Evolutionary conservation across 35 echinoderm and acorn worm genomes (phyloP), one percentile per base, ranked within the genome.

Genomic region (Diadema setosum): DNA sequence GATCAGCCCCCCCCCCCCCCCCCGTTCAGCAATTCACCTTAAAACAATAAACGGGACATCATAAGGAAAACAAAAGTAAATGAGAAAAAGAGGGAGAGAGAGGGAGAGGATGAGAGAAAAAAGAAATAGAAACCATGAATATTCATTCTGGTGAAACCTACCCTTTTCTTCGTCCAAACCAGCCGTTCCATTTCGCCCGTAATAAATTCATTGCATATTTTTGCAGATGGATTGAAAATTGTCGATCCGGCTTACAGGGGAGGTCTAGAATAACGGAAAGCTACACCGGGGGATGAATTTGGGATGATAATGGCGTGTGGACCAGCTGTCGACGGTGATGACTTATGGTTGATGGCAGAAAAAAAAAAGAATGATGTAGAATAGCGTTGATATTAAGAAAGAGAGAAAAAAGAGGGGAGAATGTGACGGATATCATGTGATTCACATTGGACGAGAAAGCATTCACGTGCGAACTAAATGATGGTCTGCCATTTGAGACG

Each of bases 51-150:
- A 67, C 31, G 58, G 11, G 31, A 5, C 16, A 34, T 30, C 30
- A 67, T 2, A 67, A 67, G 37, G 49, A 55, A 55, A 55, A 55
- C 49, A n/a, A 55, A 16, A 67, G 63, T 33, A 15, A 5, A 31
- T 15, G 21, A 29, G 37, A 34, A 31, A 30, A 67, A 67, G 16
- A 67, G n/a, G n/a, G 30, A 67, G 63, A n/a, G n/a, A n/a, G n/a
- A n/a, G n/a, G n/a, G n/a, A 67, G 2, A 67, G 24, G 24, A 8
- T 12, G 37, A 67, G 63, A 67, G 11, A n/a, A n/a, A n/a, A n/a
- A n/a, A n/a, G n/a, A n/a, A n/a, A n/a, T n/a, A n/a, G n/a, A 67
- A 67, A 67, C 18, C 63, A 67, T 67, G 63, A 67, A 67, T 67
- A 67, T 67, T 67, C 29, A 67, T 25, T 14, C 21, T 5, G 63